Percentiles rank a stretch among this genome's conserved stretches.
phyloP scores from a whole-genome alignment of 2,113 vertebrate genomes.

The Sturnus vulgaris region DNA sequence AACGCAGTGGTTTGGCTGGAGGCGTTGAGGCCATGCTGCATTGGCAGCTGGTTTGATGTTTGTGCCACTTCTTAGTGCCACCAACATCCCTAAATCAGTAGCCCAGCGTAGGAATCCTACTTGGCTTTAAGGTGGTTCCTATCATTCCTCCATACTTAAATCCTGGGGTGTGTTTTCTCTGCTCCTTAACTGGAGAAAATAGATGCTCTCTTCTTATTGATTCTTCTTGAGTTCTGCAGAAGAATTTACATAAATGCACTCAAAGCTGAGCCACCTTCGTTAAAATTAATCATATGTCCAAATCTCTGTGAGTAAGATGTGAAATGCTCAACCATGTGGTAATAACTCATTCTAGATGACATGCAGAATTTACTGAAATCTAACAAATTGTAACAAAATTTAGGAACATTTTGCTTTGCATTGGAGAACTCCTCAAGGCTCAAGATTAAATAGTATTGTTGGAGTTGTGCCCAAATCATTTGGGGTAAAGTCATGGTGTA shows the following conservation, averaged over 20 bases:
- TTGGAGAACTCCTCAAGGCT: not conserved
- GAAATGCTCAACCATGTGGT: not conserved
- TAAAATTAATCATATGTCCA: not conserved
- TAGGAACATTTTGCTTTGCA: not conserved
- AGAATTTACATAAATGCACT: not conserved
- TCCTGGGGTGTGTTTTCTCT: not conserved
- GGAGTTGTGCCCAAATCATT: not conserved
- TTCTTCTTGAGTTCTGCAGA: not conserved
- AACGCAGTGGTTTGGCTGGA: fast-evolving
- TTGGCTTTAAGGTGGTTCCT: not conserved
- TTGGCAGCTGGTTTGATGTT: fast-evolving
- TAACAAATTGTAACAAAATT: not conserved
- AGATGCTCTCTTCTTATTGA: not conserved
- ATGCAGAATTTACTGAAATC: not conserved
- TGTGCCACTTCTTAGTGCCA: not conserved
- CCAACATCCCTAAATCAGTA: no score
- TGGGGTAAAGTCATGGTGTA: not conserved
- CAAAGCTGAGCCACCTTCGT: not conserved
- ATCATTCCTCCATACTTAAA: fast-evolving
- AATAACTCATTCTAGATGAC: not conserved
- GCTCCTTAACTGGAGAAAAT: not conserved
- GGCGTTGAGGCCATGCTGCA: fast-evolving
- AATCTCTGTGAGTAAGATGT: not conserved
- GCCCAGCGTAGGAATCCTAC: not conserved
- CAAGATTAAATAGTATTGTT: not conserved